Evolutionary conservation across 2,797 vertebrate species (phyloP).

Genomic region (Melanotaenia pygmaea): DNA sequence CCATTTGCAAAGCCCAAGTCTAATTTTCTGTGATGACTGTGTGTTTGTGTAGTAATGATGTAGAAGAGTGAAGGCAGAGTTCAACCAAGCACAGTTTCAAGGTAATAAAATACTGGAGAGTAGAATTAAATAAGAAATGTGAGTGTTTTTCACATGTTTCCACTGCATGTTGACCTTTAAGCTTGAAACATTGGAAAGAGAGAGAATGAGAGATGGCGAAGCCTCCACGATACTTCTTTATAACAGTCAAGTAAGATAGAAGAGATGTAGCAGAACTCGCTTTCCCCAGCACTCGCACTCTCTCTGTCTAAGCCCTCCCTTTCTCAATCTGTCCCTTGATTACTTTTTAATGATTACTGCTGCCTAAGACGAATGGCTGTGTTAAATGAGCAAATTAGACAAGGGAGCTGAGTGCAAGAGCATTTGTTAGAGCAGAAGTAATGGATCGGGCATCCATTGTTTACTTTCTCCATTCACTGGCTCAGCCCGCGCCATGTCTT

Average conservation of each 20-base stretch:
- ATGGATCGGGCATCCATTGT: slow-evolving; percentile 80
- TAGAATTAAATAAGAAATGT: slow-evolving; percentile 29
- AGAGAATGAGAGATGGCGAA: slow-evolving; percentile 36
- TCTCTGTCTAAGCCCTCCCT: slow-evolving; percentile 55
- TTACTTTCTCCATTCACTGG: slow-evolving; percentile 70
- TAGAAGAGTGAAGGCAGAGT: slow-evolving; percentile 46
- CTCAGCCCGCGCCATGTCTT: slow-evolving; percentile 44
- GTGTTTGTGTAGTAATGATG: slow-evolving; percentile 53
- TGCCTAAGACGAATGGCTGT: slow-evolving; percentile 84
- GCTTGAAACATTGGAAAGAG: slow-evolving; percentile 44
- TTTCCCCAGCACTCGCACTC: slow-evolving; percentile 49
- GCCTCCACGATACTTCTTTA: slow-evolving; percentile 47
- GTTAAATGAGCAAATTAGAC: slow-evolving; percentile 87
- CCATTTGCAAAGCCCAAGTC: slow-evolving; percentile 56
- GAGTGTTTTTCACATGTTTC: slow-evolving; percentile 32
- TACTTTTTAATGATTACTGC: slow-evolving; percentile 89
- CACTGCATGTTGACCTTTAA: slow-evolving; percentile 54
- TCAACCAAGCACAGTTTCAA: slow-evolving; percentile 45
- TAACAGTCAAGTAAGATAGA: slow-evolving; percentile 72
- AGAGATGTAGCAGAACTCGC: slow-evolving; percentile 52
- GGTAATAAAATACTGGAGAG: slow-evolving; percentile 31
- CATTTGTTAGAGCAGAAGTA: slow-evolving; percentile 83
- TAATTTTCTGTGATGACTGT: slow-evolving; percentile 51
- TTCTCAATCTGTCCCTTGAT: slow-evolving; percentile 84
- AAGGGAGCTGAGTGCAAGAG: slow-evolving; percentile 75